A percentile compares a stretch with the other conserved stretches of the same genome.
Conservation (phyloP, 2,888 invertebrate species). For the Aleiodes testaceus region DNA sequence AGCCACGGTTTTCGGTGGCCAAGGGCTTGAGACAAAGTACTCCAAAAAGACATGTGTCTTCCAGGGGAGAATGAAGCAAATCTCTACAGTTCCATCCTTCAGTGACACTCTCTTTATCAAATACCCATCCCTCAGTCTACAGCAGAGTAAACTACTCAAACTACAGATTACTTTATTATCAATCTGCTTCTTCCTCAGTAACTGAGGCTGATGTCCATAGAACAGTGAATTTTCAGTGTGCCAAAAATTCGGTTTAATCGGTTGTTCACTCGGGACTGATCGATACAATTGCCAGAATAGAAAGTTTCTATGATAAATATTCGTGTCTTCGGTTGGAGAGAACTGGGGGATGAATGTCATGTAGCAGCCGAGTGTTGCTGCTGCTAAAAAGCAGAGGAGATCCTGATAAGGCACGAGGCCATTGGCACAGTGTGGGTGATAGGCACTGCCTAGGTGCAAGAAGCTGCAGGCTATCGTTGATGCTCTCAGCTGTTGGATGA, state of each 20-base stretch:
- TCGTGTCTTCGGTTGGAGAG: slow-evolving; percentile 70
- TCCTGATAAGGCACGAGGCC: slow-evolving; percentile 84
- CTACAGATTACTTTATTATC: slow-evolving; percentile 79
- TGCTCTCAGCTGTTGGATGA: slow-evolving; percentile 82
- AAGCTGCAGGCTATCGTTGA: slow-evolving; percentile 85
- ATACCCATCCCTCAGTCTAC: slow-evolving; percentile 85
- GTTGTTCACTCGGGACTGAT: slow-evolving; percentile 51
- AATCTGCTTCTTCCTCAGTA: slow-evolving; percentile 78
- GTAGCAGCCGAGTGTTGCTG: slow-evolving; percentile 83
- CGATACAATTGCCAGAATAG: slow-evolving; percentile 72
- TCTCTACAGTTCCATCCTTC: slow-evolving; percentile 76
- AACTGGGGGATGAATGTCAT: slow-evolving; percentile 76
- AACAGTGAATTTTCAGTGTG: slow-evolving; percentile 75
- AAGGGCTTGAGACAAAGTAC: slow-evolving; percentile 77
- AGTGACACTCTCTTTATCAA: slow-evolving; percentile 74
- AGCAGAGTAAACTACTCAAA: slow-evolving; percentile 80
- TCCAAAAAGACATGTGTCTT: slow-evolving; percentile 82
- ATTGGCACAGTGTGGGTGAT: slow-evolving; percentile 80
- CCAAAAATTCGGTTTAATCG: slow-evolving; percentile 59
- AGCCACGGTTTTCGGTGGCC: slow-evolving; percentile 75
- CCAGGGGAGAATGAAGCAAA: slow-evolving; percentile 82
- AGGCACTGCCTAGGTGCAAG: slow-evolving; percentile 80
- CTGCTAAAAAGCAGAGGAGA: slow-evolving; percentile 83
- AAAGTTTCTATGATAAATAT: slow-evolving; percentile 78
- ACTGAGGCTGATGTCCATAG: slow-evolving; percentile 75